phyloP scores from a whole-genome alignment of 2,888 invertebrate species.

The Cheilosia soror region DNA sequence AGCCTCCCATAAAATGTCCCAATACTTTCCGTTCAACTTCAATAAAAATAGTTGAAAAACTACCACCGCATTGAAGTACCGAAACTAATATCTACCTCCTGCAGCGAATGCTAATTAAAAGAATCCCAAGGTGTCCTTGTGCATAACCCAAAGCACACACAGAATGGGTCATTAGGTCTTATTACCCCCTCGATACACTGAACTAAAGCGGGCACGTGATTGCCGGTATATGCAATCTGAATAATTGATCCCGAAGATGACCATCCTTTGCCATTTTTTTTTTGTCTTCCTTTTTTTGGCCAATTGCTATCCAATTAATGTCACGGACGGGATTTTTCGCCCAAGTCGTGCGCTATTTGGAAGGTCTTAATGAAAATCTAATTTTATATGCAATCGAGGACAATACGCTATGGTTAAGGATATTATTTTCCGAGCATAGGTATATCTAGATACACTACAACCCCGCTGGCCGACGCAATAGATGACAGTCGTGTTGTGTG shows the following conservation, averaged over 20 bases:
- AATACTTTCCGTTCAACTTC: slow-evolving; percentile 65
- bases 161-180: slow-evolving; percentile 74
- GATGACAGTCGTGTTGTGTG: slow-evolving; percentile 33
- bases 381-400: slow-evolving; percentile 72
- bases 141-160: slow-evolving; percentile 61
- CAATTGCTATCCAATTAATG: slow-evolving; percentile 75
- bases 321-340: slow-evolving; percentile 63
- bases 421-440: neutral
- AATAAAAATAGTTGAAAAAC: slow-evolving; percentile 68
- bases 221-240: slow-evolving; percentile 65
- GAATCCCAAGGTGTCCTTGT: slow-evolving; percentile 74
- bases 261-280: slow-evolving; percentile 2
- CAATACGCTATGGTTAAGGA: slow-evolving; percentile 51
- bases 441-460: neutral
- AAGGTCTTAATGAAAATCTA: slow-evolving; percentile 74
- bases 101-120: slow-evolving; percentile 57
- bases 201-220: slow-evolving; percentile 60
- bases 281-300: slow-evolving; percentile 30
- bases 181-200: slow-evolving; percentile 67
- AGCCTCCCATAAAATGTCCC: slow-evolving; percentile 63
- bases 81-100: slow-evolving; percentile 50
- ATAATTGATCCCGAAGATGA: slow-evolving; percentile 73
- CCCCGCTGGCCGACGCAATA: neutral
- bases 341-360: slow-evolving; percentile 52
- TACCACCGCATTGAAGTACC: slow-evolving; percentile 23